phyloP scores from a whole-genome alignment of 2,113 vertebrate species.

The Struthidea cinerea region DNA sequence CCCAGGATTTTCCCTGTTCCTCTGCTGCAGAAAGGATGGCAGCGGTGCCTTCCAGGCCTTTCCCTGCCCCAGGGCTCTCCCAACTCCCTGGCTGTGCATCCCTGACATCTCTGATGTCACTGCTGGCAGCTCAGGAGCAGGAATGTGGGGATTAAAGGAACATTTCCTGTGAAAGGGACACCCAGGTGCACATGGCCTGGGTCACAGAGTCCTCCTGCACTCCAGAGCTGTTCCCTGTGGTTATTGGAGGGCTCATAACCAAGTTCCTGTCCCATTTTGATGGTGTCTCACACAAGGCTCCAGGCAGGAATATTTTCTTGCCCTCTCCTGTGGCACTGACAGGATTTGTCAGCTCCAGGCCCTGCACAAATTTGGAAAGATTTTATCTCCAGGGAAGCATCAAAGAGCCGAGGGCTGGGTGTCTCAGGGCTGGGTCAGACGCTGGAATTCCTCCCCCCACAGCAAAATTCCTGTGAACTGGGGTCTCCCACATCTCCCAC shows the following conservation, averaged over 20 bases:
- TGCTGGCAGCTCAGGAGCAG: neutral
- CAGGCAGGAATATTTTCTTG: neutral
- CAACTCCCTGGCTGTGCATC: neutral
- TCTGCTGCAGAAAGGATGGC: neutral
- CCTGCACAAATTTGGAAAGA: neutral
- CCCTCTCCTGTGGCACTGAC: neutral
- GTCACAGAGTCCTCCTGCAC: neutral
- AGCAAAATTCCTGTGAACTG: neutral
- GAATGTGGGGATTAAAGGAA: neutral
- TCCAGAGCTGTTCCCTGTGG: neutral
- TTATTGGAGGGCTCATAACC: neutral
- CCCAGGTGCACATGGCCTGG: neutral
- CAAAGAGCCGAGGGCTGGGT: neutral
- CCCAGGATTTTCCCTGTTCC: neutral
- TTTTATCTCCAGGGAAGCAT: neutral
- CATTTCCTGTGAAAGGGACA: neutral
- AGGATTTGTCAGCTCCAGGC: neutral
- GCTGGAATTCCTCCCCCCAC: neutral
- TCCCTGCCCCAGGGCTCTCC: neutral
- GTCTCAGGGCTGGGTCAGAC: neutral
- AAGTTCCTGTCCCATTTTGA: neutral
- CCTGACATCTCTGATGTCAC: neutral
- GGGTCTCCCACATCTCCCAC: constrained; percentile 30
- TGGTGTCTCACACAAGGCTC: neutral
- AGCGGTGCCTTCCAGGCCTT: neutral